A percentile compares a stretch with the other conserved stretches of the same genome.
phyloP scores from a whole-genome alignment of 2,797 vertebrate genomes.

The Sphaeramia orbicularis region DNA sequence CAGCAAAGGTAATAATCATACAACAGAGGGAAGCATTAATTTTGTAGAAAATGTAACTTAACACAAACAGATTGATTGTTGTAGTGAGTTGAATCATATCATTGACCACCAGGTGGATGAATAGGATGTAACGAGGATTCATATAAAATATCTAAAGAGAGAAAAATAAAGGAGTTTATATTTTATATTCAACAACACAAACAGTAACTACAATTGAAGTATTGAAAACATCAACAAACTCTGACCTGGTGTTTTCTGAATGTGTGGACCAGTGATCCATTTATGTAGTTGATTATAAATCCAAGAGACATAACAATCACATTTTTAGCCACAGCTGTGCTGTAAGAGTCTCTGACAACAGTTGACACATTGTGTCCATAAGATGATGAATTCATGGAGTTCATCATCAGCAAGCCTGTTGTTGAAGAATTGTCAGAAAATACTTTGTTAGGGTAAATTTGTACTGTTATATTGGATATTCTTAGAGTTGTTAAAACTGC shows the following conservation, averaged over 20 bases:
- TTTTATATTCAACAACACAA: background rate
- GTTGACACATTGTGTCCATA: constrained; percentile 9
- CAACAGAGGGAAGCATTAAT: constrained; percentile 69
- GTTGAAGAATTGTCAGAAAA: no score
- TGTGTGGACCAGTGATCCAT: constrained; percentile 57
- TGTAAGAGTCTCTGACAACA: constrained; percentile 24
- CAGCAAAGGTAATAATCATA: constrained; percentile 40
- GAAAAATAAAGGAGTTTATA: background rate
- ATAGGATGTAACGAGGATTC: constrained; percentile 80
- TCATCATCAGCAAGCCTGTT: no score
- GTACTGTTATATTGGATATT: no score
- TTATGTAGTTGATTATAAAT: constrained; percentile 62
- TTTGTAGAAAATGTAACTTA: constrained; percentile 53
- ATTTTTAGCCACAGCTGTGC: constrained; percentile 68
- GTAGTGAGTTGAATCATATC: constrained; percentile 79
- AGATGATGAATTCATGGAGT: constrained; percentile 52
- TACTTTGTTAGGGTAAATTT: no score
- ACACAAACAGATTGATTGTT: constrained; percentile 56
- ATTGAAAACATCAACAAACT: background rate
- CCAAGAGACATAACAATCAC: constrained; percentile 53
- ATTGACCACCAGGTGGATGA: constrained; percentile 81
- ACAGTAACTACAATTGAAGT: background rate
- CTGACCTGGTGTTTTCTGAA: constrained; percentile 67
- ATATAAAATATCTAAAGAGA: constrained; percentile 54
- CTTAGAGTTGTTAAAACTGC: no score